Evolutionary conservation across 2,797 vertebrate genomes (phyloP), one percentile per base, ranked within the genome.

Genomic region (Sebastes minor): DNA sequence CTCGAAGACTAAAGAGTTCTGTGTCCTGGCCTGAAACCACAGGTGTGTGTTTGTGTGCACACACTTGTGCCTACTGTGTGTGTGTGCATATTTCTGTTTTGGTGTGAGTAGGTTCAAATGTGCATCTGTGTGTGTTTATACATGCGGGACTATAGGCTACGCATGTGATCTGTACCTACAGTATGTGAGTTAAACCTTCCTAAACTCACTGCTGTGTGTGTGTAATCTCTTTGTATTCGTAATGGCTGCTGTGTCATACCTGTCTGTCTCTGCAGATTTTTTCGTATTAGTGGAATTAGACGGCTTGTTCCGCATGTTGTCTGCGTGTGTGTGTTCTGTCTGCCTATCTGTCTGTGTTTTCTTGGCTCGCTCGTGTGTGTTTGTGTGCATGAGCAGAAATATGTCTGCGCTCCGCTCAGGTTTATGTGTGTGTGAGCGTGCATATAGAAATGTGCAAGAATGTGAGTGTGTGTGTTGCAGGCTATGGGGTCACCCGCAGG

Each of bases 401-500:
- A 84, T 91, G 89, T 90, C 82, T 69, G 65, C 76, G 57, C 78
- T 71, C 63, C 30, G 33, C 23, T 60, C 38, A 23, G 38, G 72
- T 78, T 74, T 76, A 65, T 71, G 28, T 80, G 74, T 90, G 86
- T 82, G 78, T 74, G 89, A 86, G 80, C 14, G 81, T 77, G 88
- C 88, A 79, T 89, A 93, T 86, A 87, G 89, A 93, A 84, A 88
- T 65, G 76, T 86, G 70, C 79, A 89, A 87, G 90, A 91, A 85
- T 91, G 76, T 78, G 70, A 78, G 82, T 55, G 52, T 87, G 71
- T 87, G 86, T 83, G 79, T 91, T 85, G 76, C 74, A 80, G 80
- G 82, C 87, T 78, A 66, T 8, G 90, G 91, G 94, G 94, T 95
- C 94, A 95, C 86, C 28, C 70, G 81, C 91, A 88, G 94, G 93